These are phyloP conservation scores for Bufo gargarizans DNA, from an alignment of 2,113 vertebrate genomes.

Conservation along the genomic window DNA sequence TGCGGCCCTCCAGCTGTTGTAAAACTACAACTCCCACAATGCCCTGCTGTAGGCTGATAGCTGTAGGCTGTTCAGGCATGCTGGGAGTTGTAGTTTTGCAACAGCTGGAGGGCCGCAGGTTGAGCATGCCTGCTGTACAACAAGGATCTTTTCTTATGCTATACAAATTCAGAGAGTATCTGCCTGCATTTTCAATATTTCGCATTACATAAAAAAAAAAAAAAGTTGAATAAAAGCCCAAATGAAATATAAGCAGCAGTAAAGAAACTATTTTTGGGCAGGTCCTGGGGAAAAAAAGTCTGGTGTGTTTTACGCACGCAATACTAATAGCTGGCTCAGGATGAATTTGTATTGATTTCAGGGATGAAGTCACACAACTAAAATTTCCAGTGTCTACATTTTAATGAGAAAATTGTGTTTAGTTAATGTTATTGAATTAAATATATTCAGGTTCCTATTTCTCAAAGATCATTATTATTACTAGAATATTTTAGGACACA, in stretches of 20 bases:
- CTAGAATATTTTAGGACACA: conserved; percentile 1
- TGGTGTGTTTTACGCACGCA: background rate
- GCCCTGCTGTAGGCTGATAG: too few relatives aligned
- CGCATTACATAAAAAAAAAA: background rate
- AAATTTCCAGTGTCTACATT: conserved; percentile 22
- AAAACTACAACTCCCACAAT: too few relatives aligned
- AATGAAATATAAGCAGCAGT: conserved; percentile 11
- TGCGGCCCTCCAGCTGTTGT: too few relatives aligned
- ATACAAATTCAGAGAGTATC: background rate
- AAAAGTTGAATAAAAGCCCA: background rate
- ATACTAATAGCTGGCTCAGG: background rate
- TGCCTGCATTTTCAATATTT: conserved; percentile 24
- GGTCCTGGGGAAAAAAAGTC: background rate
- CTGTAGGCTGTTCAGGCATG: too few relatives aligned
- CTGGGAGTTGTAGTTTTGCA: too few relatives aligned
- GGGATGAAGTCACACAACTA: conserved; percentile 30
- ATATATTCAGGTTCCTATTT: conserved; percentile 16
- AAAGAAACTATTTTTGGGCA: background rate
- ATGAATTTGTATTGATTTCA: conserved; percentile 35
- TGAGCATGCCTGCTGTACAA: too few relatives aligned
- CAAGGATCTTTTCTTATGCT: background rate
- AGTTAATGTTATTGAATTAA: conserved; percentile 54
- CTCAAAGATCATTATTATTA: background rate
- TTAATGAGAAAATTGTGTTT: conserved; percentile 42
- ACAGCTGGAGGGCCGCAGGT: too few relatives aligned